Percentiles rank a stretch among this genome's conserved stretches.
phyloP scores from a whole-genome alignment of 2,888 invertebrate species.

The Myopa testacea region DNA sequence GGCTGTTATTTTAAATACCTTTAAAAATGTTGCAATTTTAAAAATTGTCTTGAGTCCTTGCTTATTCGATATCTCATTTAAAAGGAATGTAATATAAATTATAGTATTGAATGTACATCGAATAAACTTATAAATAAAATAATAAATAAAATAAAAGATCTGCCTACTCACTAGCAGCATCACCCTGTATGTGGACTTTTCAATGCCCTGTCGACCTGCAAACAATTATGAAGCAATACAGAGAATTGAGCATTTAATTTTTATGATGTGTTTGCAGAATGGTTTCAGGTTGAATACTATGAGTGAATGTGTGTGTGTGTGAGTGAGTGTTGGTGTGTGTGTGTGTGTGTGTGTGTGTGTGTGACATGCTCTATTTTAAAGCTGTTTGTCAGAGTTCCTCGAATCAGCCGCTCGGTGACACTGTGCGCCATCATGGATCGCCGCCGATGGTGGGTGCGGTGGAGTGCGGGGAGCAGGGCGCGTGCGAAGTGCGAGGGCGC shows the following conservation, averaged over 20 bases:
- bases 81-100: neutral
- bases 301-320: slow-evolving; percentile 15
- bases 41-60: neutral
- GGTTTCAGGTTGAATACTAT: slow-evolving; percentile 49
- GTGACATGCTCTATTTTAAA: slow-evolving; percentile 36
- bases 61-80: neutral
- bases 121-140: no score
- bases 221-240: slow-evolving; percentile 64
- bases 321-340: slow-evolving; percentile 20
- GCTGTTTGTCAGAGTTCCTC: slow-evolving; percentile 26
- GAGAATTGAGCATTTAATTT: slow-evolving; percentile 57
- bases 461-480: neutral
- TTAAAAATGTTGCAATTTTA: neutral
- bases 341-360: slow-evolving; percentile 24
- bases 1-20: neutral
- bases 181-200: slow-evolving; percentile 40
- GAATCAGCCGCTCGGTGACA: neutral
- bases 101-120: no score
- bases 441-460: neutral
- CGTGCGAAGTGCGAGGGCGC: neutral
- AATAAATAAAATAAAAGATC: no score
- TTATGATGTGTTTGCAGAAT: slow-evolving; percentile 61
- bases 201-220: slow-evolving; percentile 48
- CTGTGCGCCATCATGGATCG: neutral
- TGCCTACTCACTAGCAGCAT: neutral